Percentiles rank a stretch among this genome's conserved stretches.
These are phyloP conservation scores for Prionailurus bengalensis DNA, from an alignment of 2,113 vertebrate species.

Conservation along the genomic window DNA sequence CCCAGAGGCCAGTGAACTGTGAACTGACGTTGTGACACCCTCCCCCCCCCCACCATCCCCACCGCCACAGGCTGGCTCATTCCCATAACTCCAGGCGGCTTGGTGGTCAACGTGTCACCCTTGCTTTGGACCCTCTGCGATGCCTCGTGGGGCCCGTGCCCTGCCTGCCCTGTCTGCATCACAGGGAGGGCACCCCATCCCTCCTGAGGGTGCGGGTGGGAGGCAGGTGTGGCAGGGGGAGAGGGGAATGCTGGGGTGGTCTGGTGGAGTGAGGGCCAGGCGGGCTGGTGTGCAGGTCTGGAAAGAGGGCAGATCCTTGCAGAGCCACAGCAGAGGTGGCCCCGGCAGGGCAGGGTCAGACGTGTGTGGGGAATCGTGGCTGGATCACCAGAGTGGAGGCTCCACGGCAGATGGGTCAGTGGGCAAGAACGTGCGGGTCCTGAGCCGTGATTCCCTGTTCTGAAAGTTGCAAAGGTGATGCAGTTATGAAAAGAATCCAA, in stretches of 20 bases:
- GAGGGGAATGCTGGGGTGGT: neutral
- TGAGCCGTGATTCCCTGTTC: neutral
- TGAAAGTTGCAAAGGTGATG: neutral
- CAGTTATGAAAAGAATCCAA: fast-evolving
- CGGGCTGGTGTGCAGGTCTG: neutral
- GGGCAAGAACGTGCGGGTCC: neutral
- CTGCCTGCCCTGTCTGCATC: neutral
- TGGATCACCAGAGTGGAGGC: neutral
- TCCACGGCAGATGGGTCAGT: neutral
- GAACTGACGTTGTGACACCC: neutral
- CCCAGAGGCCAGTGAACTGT: neutral
- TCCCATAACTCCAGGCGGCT: neutral
- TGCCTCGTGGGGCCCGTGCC: neutral
- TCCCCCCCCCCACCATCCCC: too few relatives aligned
- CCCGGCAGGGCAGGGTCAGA: too few relatives aligned
- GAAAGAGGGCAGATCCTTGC: neutral
- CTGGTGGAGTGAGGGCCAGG: neutral
- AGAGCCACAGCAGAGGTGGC: too few relatives aligned
- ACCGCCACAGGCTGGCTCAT: fast-evolving
- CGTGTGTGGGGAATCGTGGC: too few relatives aligned
- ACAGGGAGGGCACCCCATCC: neutral
- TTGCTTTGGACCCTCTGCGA: too few relatives aligned
- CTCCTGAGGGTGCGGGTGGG: neutral
- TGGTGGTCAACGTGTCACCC: fast-evolving
- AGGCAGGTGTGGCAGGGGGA: neutral